A percentile compares a stretch with the other conserved stretches of the same genome.
Conservation (phyloP, 2,797 vertebrate species). For the Chaetophractus vellerosus region DNA sequence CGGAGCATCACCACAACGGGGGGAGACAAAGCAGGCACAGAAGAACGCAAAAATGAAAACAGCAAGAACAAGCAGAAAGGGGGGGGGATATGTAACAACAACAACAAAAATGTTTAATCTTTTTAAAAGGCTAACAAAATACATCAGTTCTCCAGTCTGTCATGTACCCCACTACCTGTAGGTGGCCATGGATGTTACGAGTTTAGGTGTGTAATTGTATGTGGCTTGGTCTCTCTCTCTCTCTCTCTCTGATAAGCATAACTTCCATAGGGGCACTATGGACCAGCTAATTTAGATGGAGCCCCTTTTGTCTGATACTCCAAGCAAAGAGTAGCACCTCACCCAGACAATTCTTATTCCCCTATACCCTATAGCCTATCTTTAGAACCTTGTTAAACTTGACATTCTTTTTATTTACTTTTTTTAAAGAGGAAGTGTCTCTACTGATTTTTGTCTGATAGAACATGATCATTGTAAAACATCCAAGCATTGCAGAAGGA, state of each 20-base stretch:
- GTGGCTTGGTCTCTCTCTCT: not conserved
- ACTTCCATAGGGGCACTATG: not conserved
- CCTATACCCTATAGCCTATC: not conserved
- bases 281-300: not conserved
- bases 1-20: too few species aligned
- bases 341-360: not conserved
- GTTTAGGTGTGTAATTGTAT: not conserved
- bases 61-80: too few species aligned
- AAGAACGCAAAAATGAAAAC: too few species aligned
- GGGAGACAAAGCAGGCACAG: too few species aligned
- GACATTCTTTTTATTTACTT: not conserved
- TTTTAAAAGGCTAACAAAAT: not conserved
- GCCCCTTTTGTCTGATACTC: not conserved
- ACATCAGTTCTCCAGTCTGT: not conserved
- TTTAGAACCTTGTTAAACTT: constrained; percentile 1
- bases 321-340: not conserved
- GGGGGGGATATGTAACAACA: too few species aligned
- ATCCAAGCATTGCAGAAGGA: not conserved
- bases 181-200: not conserved
- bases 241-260: not conserved
- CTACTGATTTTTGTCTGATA: constrained; percentile 46
- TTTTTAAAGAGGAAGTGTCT: not conserved
- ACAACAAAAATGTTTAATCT: too few species aligned
- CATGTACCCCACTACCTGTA: not conserved
- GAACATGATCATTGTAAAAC: not conserved